Conservation (phyloP, 2,888 invertebrate species). For the Tipula helvola region DNA sequence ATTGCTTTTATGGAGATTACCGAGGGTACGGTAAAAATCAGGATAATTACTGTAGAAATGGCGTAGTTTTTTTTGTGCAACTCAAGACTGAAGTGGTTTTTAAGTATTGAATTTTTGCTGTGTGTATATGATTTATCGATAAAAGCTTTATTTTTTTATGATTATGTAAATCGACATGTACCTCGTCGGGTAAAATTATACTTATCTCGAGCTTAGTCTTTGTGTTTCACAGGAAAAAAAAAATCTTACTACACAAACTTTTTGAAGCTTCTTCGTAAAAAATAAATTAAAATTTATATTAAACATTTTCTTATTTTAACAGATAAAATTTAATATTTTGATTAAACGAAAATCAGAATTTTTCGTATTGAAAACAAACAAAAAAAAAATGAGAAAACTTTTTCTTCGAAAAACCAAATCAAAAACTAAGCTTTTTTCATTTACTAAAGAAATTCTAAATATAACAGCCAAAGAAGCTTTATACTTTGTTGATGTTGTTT, state of each 20-base stretch:
- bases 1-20: not conserved
- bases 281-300: not conserved
- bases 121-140: not conserved
- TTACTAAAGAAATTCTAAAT: not conserved
- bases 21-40: not conserved
- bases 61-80: not conserved
- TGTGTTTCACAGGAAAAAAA: not conserved
- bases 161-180: not conserved
- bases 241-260: not conserved
- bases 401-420: not conserved
- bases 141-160: not conserved
- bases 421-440: not conserved
- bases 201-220: not conserved
- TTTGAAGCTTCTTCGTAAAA: not conserved
- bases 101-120: not conserved
- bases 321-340: not conserved
- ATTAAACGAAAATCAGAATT: not conserved
- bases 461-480: not conserved
- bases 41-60: not conserved
- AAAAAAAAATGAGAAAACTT: not conserved
- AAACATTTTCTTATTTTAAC: not conserved
- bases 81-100: not conserved
- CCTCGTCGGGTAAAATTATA: no score
- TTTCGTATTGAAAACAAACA: no score
- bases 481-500: not conserved